These are phyloP conservation scores for Phataginus tetradactyla DNA, from an alignment of 2,797 vertebrate species.

Conservation along the genomic window DNA sequence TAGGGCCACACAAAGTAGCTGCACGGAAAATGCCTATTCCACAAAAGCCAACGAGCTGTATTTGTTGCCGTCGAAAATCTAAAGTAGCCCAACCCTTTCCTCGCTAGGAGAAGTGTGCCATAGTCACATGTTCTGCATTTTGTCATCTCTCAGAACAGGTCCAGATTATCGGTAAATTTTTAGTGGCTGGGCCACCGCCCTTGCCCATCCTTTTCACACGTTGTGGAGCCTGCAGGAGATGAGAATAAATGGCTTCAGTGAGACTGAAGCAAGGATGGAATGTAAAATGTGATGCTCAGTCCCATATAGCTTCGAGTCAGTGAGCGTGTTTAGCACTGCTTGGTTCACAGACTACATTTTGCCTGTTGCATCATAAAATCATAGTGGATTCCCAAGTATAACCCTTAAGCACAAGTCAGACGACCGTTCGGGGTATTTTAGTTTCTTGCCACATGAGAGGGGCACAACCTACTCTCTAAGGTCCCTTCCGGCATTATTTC, in stretches of 20 bases:
- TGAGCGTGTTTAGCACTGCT: not conserved
- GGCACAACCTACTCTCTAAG: not conserved
- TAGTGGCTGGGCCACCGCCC: not conserved
- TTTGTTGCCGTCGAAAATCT: not conserved
- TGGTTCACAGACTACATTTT: not conserved
- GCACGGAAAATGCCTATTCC: too few relatives aligned
- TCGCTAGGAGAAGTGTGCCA: not conserved
- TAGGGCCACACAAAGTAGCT: rapidly evolving
- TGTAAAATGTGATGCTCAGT: not conserved
- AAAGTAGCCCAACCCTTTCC: not conserved
- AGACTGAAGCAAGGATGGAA: not conserved
- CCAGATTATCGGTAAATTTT: not conserved
- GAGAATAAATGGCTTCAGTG: not conserved
- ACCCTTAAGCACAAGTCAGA: not conserved
- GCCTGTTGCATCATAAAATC: not conserved
- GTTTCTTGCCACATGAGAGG: not conserved
- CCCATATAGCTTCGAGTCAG: not conserved
- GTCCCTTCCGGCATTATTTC: not conserved
- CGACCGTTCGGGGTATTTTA: not conserved
- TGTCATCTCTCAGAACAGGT: not conserved
- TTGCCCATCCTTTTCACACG: not conserved
- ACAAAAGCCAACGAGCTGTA: rapidly evolving
- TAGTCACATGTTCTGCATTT: not conserved
- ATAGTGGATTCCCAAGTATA: not conserved
- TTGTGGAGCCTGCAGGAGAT: not conserved